Conservation (phyloP, 2,888 invertebrate species). For the Ganaspis brasiliensis region DNA sequence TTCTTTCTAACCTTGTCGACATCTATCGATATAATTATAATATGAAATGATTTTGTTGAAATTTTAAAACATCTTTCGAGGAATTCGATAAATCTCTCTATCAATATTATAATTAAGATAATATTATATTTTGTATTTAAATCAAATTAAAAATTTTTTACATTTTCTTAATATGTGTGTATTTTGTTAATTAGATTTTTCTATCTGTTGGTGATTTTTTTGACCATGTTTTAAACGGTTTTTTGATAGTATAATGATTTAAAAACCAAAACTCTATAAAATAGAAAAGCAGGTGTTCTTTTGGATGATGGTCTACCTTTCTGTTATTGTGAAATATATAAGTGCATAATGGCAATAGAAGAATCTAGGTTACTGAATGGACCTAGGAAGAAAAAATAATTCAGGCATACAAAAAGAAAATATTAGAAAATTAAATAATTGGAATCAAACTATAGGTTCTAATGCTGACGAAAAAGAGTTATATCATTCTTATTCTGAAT, state of each 20-base stretch:
- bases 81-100: no score
- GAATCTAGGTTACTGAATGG: not conserved
- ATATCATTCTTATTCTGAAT: not conserved
- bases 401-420: not conserved
- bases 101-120: no score
- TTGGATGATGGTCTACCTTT: conserved; percentile 70
- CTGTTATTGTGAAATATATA: conserved; percentile 45
- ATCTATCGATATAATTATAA: no score
- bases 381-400: not conserved
- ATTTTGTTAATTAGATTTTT: no score
- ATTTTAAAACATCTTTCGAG: no score
- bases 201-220: conserved; percentile 28
- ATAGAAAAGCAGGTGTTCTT: conserved; percentile 73
- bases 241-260: conserved; percentile 60
- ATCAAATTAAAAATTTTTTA: no score
- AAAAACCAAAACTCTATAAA: conserved; percentile 76
- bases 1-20: not conserved
- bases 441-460: not conserved
- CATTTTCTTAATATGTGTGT: no score
- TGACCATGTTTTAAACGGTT: no score
- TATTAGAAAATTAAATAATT: not conserved
- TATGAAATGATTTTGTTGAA: no score
- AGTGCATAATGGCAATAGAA: not conserved
- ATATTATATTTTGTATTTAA: no score
- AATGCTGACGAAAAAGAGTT: not conserved